Evolutionary conservation across 2,113 vertebrate species (phyloP), one percentile per base, ranked within the genome.

Genomic region (Atractosteus spatula): DNA sequence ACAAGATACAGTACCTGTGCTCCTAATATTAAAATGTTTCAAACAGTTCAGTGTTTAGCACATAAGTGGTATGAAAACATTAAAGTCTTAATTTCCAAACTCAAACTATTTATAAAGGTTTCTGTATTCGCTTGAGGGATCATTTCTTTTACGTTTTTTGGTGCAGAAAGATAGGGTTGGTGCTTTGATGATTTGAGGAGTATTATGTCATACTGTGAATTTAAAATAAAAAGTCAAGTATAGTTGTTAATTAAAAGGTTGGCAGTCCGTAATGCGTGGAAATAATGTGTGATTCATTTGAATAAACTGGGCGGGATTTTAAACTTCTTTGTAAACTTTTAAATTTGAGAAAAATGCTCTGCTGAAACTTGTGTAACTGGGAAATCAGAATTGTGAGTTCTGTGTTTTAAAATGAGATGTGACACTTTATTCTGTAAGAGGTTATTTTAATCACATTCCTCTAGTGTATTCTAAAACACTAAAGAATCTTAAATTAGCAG

Each of bases 161-260:
- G n/a, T 43, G 54, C 55, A 44, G 10, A 56, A 66, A 45, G 55
- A 14, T 45, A 56, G 55, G 10, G n/a, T 45, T 51, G 12, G 4
- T 14, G 51, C 7, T 14, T 72, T 66, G 71, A n/a, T 72, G 66
- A 72, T 47, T n/a, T 44, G 54, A 69, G 42, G 41, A 45, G 41
- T 45, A 16, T 54, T 41, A 45, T 41, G 54, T 47, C 2, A 67
- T 69, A 3, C 10, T 41, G 54, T 44, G 64, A 56, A 67, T 66
- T 45, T 44, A 72, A 13, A 29, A 29, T 29, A 29, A n/a, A 29
- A 43, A 41, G 14, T 66, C 64, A 66, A 44, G 54, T 59, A 29
- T 6, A 47, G 55, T 41, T 7, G 71, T 51, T 3, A 11, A 51
- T 51, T 16, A 6, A 51, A 7, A n/a, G 47, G 65, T 51, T 67